Evolutionary conservation across 2,888 invertebrate species (phyloP).

Genomic region (Calameuta pallipes): DNA sequence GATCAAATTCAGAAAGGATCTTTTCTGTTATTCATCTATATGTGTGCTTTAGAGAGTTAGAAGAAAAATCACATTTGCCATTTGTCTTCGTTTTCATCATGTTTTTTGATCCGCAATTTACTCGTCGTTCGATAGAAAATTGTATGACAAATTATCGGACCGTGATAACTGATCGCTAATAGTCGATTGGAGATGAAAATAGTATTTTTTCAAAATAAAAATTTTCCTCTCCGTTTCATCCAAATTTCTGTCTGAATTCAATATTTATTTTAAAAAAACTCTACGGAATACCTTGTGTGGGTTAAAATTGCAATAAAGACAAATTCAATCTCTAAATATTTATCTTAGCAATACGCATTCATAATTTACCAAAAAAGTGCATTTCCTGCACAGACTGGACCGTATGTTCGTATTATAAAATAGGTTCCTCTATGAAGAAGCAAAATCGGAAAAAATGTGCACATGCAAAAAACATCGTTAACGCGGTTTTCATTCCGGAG

Average conservation of each 20-base stretch:
- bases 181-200: neutral
- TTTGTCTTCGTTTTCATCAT: neutral
- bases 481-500: neutral
- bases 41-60: neutral
- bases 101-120: neutral
- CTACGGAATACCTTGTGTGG: too few species aligned
- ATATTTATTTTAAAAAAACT: neutral
- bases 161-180: neutral
- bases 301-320: too few species aligned
- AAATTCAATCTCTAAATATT: too few species aligned
- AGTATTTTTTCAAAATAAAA: neutral
- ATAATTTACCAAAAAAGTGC: neutral
- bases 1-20: neutral
- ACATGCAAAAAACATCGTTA: neutral
- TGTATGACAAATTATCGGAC: neutral
- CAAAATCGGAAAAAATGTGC: neutral
- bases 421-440: too few species aligned
- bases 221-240: too few species aligned
- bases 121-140: neutral
- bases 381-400: neutral
- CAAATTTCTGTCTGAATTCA: neutral
- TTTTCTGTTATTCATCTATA: neutral
- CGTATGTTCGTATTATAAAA: neutral
- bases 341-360: neutral
- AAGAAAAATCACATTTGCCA: neutral